phyloP scores from a whole-genome alignment of 1,140 invertebrate genomes.

The Neodiprion fabricii region DNA sequence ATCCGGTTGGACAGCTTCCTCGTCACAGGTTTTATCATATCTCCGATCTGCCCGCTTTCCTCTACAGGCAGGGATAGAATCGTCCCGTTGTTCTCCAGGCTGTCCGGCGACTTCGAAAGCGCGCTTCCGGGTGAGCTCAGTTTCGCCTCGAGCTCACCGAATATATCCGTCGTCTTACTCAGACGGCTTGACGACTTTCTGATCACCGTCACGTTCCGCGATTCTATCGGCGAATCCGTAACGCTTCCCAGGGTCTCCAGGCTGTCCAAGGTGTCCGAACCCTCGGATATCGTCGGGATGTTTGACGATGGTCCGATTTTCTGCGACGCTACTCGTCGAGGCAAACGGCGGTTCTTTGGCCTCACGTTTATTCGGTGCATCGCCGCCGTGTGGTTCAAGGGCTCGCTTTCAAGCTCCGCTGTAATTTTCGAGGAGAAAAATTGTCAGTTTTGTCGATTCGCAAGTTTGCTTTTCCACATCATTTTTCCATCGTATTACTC shows the following conservation, averaged over 20 bases:
- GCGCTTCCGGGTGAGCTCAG: constrained; percentile 36
- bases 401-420: constrained; percentile 52
- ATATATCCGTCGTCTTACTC: constrained; percentile 51
- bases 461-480: no score
- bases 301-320: constrained; percentile 31
- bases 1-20: constrained; percentile 40
- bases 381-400: constrained; percentile 54
- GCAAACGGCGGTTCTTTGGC: constrained; percentile 56
- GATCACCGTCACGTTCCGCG: constrained; percentile 37
- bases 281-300: constrained; percentile 47
- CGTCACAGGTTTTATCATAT: constrained; percentile 24
- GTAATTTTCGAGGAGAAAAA: constrained; percentile 7
- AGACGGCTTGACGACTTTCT: constrained; percentile 54
- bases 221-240: constrained; percentile 34
- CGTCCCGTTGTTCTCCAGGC: constrained; percentile 36
- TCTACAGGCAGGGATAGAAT: constrained; percentile 20
- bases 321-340: constrained; percentile 40
- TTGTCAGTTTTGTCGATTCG: neutral
- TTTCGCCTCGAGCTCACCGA: constrained; percentile 44
- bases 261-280: constrained; percentile 44
- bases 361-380: constrained; percentile 57
- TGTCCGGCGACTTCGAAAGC: constrained; percentile 53
- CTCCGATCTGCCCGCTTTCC: constrained; percentile 29
- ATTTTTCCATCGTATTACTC: neutral
- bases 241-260: constrained; percentile 35